These are phyloP conservation scores for Nothoprocta pentlandii DNA, from an alignment of 2,113 vertebrate species.

Conservation along the genomic window DNA sequence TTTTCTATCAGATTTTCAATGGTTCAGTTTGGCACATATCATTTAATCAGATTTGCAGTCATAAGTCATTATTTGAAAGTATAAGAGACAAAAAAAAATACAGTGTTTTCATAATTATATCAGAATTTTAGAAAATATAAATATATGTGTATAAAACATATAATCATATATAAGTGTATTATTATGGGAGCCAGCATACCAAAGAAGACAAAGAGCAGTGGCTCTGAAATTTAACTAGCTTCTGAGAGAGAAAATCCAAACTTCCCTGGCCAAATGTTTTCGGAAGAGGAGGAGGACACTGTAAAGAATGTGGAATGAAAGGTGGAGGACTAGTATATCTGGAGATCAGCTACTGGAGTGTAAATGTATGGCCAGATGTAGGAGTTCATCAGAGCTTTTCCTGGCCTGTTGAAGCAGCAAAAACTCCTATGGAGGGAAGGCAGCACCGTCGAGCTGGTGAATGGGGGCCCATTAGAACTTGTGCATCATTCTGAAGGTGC, in stretches of 20 bases:
- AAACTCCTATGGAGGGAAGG: neutral
- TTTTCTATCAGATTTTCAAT: neutral
- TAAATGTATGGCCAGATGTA: neutral
- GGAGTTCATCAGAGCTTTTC: neutral
- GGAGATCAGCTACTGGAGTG: neutral
- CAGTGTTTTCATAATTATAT: neutral
- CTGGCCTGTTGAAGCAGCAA: neutral
- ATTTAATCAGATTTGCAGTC: neutral
- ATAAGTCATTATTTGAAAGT: neutral
- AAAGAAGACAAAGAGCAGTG: neutral
- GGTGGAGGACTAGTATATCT: neutral
- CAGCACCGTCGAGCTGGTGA: neutral
- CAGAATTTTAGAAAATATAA: neutral
- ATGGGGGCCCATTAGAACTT: neutral
- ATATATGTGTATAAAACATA: neutral
- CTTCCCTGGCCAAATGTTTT: neutral
- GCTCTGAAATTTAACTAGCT: slow-evolving; percentile 32
- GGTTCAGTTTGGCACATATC: neutral
- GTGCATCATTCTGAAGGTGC: neutral
- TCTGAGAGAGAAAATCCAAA: neutral
- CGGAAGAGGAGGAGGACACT: neutral
- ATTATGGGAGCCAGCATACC: neutral
- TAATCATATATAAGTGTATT: neutral
- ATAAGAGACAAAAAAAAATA: neutral
- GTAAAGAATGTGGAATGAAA: neutral